Evolutionary conservation across 2,113 vertebrate genomes (phyloP), one percentile per base, ranked within the genome.

Genomic region (Gnathonemus longibarbis): DNA sequence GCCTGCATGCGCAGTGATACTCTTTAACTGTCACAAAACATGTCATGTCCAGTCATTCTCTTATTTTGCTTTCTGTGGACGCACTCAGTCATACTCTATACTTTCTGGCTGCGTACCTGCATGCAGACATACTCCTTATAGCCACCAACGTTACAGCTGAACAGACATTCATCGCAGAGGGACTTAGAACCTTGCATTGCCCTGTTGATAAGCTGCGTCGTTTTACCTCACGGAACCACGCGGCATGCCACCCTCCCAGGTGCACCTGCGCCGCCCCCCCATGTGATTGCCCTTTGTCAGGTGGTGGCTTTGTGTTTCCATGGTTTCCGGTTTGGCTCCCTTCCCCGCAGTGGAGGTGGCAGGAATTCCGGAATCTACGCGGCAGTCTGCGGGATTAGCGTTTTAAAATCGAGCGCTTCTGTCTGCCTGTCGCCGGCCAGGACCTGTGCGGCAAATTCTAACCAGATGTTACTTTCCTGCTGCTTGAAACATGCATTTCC

Each of bases 401-500:
- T 91, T 89, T 90, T 7, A 53, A 84, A n/a, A 13, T 48, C 24
- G 83, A 13, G 42, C 35, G 31, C 56, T 70, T 66, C 89, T 91
- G 88, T 93, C 89, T 88, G 92, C 89, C 50, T 86, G 80, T 89
- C 74, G 88, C 91, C 58, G 90, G 89, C 48, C 84, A 80, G 84
- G 21, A 91, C 52, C 52, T 42, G 88, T 7, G 74, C 74, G 88
- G 90, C 91, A 92, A 92, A 92, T 91, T 89, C 86, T 85, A 93
- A 93, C 89, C 92, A 93, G 91, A 93, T 93, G 92, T 91, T 90
- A 62, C 53, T 88, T 90, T 52, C 50, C 4, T 27, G 39, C 70
- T 90, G 91, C 88, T 89, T 91, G 50, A 92, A 92, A 91, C 92
- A 92, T 92, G 90, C 92, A 91, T 91, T 92, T 93, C 89, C 92